Base-by-base conservation (phyloP, 2,797 vertebrate species). In the Esox lucius region DNA sequence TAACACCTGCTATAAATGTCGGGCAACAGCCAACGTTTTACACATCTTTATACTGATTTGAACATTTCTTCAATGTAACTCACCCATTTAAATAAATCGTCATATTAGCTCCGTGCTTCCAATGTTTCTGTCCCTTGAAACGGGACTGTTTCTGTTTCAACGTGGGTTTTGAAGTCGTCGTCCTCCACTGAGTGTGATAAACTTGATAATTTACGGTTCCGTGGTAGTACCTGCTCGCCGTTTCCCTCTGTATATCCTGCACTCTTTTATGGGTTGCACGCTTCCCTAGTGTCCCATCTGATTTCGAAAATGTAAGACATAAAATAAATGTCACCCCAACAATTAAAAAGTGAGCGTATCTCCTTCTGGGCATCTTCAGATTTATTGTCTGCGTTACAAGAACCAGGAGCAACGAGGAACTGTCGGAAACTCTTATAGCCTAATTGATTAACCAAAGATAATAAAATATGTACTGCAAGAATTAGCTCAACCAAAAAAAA, bases 301-400 rank as follows among this genome's bases (percentile, higher is more conserved):
- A 59, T 24, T 2, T 22, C 1, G 53, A 59, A 70, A 70, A 19
- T 6, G n/a, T 12, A n/a, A 22, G 31, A 71, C 22, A 59, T 39
- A 39, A n/a, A 22, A 59, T 11, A 11, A 22, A 71, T 35, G 51
- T 71, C 31, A 35, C 31, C 53, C 28, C 56, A 39, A 59, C 5
- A 39, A 53, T 2, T 16, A 59, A 33, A 24, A 42, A 5, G 33
- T n/a, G 19, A 39, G 28, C 24, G 35, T 53, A n/a, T 39, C 5
- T 19, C 70, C 51, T 59, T 26, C 13, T 71, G 59, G 70, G 39
- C 70, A 71, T 71, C 51, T 59, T 71, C 59, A n/a, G 31, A 61
- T 15, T 15, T 59, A 1, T 11, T 15, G 7, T 24, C 24, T 35
- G n/a, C 31, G 35, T 39, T 11, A 68, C 66, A 68, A 19, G 35